These are phyloP conservation scores for Trogon melanurus DNA, from an alignment of 2,113 vertebrate genomes.

Conservation along the genomic window DNA sequence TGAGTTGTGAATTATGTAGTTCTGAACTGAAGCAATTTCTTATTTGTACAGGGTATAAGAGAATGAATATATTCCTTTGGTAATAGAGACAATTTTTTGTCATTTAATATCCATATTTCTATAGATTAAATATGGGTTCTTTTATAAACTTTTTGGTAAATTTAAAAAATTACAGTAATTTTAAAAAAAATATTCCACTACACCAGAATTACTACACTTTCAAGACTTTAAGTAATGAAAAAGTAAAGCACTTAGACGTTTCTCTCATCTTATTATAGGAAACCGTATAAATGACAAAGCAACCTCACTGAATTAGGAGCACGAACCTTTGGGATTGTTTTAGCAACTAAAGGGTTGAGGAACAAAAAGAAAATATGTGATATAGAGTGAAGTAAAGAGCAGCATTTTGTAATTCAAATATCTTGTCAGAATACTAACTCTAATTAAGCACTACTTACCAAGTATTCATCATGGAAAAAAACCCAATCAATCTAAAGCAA, in stretches of 20 bases:
- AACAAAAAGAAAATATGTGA: not conserved
- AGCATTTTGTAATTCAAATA: not conserved
- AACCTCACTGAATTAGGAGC: not conserved
- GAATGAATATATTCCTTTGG: not conserved
- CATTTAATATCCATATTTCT: not conserved
- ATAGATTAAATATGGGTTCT: not conserved
- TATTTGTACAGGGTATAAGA: not conserved
- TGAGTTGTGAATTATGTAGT: rapidly evolving
- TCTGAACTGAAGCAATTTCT: not conserved
- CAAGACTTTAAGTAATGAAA: not conserved
- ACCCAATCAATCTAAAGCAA: not conserved
- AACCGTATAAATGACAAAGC: not conserved
- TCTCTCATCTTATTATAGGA: not conserved
- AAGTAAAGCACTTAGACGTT: not conserved
- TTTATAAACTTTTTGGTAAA: not conserved
- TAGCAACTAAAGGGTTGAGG: not conserved
- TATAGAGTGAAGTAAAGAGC: not conserved
- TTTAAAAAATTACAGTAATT: not conserved
- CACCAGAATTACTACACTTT: not conserved
- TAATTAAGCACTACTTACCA: not conserved
- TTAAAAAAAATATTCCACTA: not conserved
- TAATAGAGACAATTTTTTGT: not conserved
- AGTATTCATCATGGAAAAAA: not conserved
- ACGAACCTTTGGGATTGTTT: not conserved
- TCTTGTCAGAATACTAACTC: not conserved